Conservation (phyloP, 2,113 vertebrate genomes). For the Suricata suricatta region DNA sequence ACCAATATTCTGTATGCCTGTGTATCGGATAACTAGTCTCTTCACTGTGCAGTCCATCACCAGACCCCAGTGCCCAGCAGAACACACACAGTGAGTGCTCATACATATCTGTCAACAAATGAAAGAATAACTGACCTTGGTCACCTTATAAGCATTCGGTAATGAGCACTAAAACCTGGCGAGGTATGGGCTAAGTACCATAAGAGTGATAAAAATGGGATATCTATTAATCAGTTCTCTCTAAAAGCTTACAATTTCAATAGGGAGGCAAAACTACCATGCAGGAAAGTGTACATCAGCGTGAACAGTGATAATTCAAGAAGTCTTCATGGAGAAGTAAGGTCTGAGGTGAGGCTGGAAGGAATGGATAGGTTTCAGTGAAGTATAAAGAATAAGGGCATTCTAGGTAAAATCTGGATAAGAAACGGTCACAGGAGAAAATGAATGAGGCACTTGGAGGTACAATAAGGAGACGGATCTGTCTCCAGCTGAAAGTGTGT, state of each 20-base stretch:
- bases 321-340: not conserved
- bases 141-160: not conserved
- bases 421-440: not conserved
- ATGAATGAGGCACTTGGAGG: not conserved
- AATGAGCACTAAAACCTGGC: not conserved
- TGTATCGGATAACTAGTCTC: not conserved
- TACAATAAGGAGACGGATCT: not conserved
- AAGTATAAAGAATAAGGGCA: constrained; percentile 10
- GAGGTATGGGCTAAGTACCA: not conserved
- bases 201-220: not conserved
- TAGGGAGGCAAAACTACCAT: not conserved
- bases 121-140: not conserved
- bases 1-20: not conserved
- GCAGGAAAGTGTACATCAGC: not conserved
- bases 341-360: not conserved
- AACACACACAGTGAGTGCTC: not conserved
- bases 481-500: not conserved
- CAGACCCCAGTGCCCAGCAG: not conserved
- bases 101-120: not conserved
- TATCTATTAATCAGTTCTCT: not conserved
- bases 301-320: not conserved
- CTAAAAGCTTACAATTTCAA: constrained; percentile 26
- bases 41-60: not conserved
- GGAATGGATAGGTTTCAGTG: not conserved
- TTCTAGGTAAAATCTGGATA: not conserved